Evolutionary conservation across 2,797 vertebrate genomes (phyloP).

Genomic region (Mormyrus hasselquistii): DNA sequence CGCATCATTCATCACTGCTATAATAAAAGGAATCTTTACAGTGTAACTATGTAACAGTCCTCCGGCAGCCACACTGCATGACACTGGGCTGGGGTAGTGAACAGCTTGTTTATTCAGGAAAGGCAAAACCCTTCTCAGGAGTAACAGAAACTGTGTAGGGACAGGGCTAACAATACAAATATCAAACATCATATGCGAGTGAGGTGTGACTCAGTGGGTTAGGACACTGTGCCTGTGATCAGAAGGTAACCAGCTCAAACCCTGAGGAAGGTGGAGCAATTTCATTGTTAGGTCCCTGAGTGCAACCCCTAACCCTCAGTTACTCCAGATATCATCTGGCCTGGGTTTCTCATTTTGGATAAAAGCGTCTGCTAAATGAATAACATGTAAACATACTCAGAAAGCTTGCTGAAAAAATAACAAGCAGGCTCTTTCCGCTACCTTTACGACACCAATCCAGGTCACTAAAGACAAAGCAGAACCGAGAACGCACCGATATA

Average conservation of each 20-base stretch:
- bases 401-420: not conserved
- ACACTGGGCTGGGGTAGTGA: not conserved
- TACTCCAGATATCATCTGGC: not conserved
- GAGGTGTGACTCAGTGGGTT: not conserved
- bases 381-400: not conserved
- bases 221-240: not conserved
- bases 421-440: not conserved
- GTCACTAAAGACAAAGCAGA: not conserved
- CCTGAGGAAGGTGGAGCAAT: not conserved
- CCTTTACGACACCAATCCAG: not conserved
- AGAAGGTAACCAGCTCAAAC: not conserved
- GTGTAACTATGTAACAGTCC: not conserved
- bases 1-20: not conserved
- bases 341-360: not conserved
- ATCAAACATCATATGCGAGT: not conserved
- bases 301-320: not conserved
- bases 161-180: not conserved
- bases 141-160: not conserved
- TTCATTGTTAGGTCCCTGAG: not conserved
- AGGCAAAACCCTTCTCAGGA: not conserved
- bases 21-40: not conserved
- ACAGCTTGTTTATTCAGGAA: not conserved
- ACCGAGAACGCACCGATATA: not conserved
- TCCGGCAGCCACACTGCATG: not conserved
- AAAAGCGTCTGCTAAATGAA: not conserved